Base-by-base conservation (phyloP, 2,797 vertebrate species). In the Tokudaia muenninki region DNA sequence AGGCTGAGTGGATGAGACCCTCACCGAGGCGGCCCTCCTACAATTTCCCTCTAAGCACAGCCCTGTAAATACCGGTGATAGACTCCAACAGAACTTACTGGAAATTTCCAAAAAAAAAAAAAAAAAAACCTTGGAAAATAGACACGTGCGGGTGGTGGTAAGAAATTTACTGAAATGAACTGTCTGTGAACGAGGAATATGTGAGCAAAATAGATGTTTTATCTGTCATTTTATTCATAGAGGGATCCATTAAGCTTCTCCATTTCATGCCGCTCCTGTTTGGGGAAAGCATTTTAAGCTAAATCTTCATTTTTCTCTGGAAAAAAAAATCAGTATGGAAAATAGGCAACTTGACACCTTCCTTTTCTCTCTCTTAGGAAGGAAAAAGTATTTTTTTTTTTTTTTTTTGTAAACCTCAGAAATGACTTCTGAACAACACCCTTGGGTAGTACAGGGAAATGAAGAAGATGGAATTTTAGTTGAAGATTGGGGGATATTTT, bases 171-270 rank as follows among this genome's bases (percentile, higher is more conserved):
- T 97, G 92, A 96, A 97, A 98, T 98, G 97, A 98, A 98, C 98
- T 98, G 97, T 97, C 98, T 95, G 88, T 98, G 98, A 98, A 98
- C 98, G 98, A 98, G 98, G 98, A 98, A 98, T 98, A 97, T 98
- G 96, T 97, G 97, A 98, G 98, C 98, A 97, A 98, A 98, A 98
- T 95, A 97, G 96, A 98, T 98, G 98, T 98, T 98, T 98, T 98
- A 97, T 98, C 98, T 97, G 95, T 98, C 98, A 98, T 98, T 98
- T 98, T 98, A 98, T 97, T 98, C 97, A 98, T 96, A 96, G 98
- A 98, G 97, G 97, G 97, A 97, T 97, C 98, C 98, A 98, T 98
- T 98, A 98, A 98, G 98, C 98, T 98, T 98, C 98, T 98, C 95
- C 97, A 97, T 97, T 98, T 98, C 98, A 98, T 97, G 96, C 97